Percentiles rank a stretch among this genome's conserved stretches.
Conservation (phyloP, 2,888 invertebrate genomes). For the Endomychus coccineus region DNA sequence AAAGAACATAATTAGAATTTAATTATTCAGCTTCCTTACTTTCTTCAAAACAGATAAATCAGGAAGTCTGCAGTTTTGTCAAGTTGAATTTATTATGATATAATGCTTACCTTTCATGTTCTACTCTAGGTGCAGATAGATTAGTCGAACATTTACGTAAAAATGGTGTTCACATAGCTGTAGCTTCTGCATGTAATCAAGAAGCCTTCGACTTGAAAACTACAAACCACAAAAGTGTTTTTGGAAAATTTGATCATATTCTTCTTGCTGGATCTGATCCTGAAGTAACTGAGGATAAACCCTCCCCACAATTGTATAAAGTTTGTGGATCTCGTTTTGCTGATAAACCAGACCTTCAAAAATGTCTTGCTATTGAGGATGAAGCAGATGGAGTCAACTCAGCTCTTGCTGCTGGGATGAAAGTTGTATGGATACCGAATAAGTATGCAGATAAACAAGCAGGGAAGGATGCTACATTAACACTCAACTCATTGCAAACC, state of each 20-base stretch:
- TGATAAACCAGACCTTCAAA: conserved; percentile 52
- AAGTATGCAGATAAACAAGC: conserved; percentile 41
- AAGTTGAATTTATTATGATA: too few relatives aligned
- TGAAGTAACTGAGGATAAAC: conserved; percentile 76
- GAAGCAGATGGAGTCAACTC: conserved; percentile 79
- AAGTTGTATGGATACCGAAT: conserved; percentile 74
- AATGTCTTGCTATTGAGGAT: conserved; percentile 81
- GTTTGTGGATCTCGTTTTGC: conserved; percentile 66
- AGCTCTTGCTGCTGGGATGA: conserved; percentile 73
- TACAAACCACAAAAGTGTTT: conserved; percentile 53
- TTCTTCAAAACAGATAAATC: too few relatives aligned
- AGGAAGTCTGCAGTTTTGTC: too few relatives aligned
- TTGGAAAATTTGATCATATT: conserved; percentile 60
- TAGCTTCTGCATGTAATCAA: conserved; percentile 75
- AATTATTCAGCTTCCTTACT: too few relatives aligned
- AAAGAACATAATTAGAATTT: too few relatives aligned
- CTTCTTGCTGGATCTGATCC: conserved; percentile 58
- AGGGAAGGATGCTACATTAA: conserved; percentile 55
- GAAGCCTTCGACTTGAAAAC: conserved; percentile 63
- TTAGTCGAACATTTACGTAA: conserved; percentile 65
- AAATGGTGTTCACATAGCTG: conserved; percentile 66
- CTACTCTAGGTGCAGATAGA: conserved; percentile 61
- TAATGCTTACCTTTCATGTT: conserved; percentile 3
- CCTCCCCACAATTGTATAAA: conserved; percentile 75
- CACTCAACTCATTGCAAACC: conserved; percentile 62